Conservation (phyloP, 2,113 vertebrate species). For the Gymnobelideus leadbeateri region DNA sequence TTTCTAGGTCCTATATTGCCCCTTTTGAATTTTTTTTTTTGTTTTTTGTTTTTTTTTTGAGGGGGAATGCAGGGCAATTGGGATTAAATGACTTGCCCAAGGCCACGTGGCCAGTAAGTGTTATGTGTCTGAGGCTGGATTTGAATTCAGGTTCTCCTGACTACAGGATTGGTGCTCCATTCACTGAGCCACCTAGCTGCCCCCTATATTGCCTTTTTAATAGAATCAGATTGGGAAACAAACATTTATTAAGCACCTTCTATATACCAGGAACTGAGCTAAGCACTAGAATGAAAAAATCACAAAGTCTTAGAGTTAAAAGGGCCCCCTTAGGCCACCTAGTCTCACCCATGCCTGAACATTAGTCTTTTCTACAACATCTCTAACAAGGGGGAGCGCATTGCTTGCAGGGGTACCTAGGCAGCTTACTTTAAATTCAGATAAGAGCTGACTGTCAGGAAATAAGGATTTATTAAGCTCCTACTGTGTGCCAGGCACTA, state of each 20-base stretch:
- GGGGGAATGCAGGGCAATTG: no score
- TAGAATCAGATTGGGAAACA: not conserved
- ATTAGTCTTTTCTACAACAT: not conserved
- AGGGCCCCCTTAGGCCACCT: not conserved
- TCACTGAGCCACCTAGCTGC: no score
- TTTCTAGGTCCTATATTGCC: not conserved
- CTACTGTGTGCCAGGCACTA: not conserved
- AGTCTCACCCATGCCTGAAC: not conserved
- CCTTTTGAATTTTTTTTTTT: no score
- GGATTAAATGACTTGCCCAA: no score
- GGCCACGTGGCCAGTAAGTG: no score
- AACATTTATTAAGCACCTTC: not conserved
- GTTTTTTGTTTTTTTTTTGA: no score
- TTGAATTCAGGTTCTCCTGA: no score
- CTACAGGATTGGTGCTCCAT: no score
- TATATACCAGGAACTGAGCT: not conserved
- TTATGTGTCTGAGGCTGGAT: no score
- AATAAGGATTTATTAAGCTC: not conserved
- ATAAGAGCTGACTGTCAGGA: not conserved
- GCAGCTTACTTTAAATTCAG: not conserved
- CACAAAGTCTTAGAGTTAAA: not conserved
- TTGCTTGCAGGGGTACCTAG: not conserved
- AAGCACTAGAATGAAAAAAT: not conserved
- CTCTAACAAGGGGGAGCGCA: not conserved
- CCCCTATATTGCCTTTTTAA: not conserved